Percentiles rank a stretch among this genome's conserved stretches.
Conservation (phyloP, 1,140 invertebrate genomes). For the Cotesia vestalis region DNA sequence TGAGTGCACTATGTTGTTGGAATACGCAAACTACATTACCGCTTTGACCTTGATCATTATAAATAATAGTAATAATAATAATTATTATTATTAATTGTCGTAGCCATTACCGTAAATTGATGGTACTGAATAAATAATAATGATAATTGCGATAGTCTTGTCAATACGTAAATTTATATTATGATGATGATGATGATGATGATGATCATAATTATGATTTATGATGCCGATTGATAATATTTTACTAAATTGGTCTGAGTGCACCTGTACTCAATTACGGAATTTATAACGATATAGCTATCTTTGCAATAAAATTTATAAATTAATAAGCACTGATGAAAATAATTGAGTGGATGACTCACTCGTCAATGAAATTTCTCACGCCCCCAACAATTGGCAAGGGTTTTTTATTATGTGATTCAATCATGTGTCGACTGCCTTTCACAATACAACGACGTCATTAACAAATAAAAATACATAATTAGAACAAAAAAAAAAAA, state of each 20-base stretch:
- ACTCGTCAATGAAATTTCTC: slow-evolving; percentile 19
- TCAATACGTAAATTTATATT: not conserved
- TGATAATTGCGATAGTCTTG: not conserved
- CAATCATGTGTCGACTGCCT: slow-evolving; percentile 26
- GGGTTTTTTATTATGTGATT: not conserved
- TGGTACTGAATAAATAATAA: slow-evolving; percentile 10
- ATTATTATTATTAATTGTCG: not conserved
- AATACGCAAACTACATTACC: slow-evolving; percentile 31
- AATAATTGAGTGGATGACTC: not conserved
- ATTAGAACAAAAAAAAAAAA: slow-evolving; percentile 16
- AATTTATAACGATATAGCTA: not conserved
- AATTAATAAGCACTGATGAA: slow-evolving; percentile 15
- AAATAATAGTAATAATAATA: not conserved
- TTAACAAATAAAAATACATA: slow-evolving; percentile 19
- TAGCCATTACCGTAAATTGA: slow-evolving; percentile 4
- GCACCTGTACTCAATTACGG: not conserved
- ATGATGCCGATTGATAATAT: not conserved
- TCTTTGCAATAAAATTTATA: slow-evolving; percentile 9
- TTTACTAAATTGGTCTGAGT: not conserved
- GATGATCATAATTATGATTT: not conserved
- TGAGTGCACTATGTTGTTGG: slow-evolving; percentile 39
- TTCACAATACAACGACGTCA: slow-evolving; percentile 35
- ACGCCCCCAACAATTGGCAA: slow-evolving; percentile 19
- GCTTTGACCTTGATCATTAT: slow-evolving; percentile 1
- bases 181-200: slow-evolving; percentile 6